Evolutionary conservation across 2,888 invertebrate species (phyloP).

Genomic region (Halictus quadricinctus): DNA sequence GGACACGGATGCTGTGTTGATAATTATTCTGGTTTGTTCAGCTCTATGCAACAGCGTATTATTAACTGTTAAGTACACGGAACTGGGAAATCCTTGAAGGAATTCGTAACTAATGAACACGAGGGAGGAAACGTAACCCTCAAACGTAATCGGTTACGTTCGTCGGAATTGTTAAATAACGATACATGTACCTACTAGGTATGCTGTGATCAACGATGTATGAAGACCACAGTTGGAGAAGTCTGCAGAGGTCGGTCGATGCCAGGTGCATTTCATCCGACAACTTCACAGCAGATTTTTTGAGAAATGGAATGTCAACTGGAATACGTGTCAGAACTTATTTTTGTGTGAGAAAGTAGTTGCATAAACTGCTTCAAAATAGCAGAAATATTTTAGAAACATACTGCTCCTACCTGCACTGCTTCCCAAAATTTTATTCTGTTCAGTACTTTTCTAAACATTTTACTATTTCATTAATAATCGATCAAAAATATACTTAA

Average conservation of each 20-base stretch:
- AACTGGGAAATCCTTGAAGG: not conserved
- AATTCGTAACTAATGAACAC: not conserved
- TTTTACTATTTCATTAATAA: no score
- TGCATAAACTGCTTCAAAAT: not conserved
- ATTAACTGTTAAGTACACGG: not conserved
- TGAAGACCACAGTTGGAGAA: not conserved
- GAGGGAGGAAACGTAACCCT: not conserved
- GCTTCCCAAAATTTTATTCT: no score
- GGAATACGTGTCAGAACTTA: not conserved
- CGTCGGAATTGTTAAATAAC: not conserved
- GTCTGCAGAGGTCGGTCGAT: conserved; percentile 4
- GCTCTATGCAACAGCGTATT: not conserved
- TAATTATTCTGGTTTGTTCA: not conserved
- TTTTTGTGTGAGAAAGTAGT: not conserved
- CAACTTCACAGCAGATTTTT: not conserved
- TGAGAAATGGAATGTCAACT: not conserved
- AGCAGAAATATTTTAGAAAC: not conserved
- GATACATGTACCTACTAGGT: not conserved
- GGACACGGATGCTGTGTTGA: not conserved
- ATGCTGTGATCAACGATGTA: not conserved
- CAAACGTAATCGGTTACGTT: not conserved
- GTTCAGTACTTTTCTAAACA: no score
- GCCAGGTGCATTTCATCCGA: not conserved
- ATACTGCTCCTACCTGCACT: no score
- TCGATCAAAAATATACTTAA: no score